A percentile compares a stretch with the other conserved stretches of the same genome.
These are phyloP conservation scores for Rallus crepitans DNA, from an alignment of 2,797 vertebrate genomes.

Conservation along the genomic window DNA sequence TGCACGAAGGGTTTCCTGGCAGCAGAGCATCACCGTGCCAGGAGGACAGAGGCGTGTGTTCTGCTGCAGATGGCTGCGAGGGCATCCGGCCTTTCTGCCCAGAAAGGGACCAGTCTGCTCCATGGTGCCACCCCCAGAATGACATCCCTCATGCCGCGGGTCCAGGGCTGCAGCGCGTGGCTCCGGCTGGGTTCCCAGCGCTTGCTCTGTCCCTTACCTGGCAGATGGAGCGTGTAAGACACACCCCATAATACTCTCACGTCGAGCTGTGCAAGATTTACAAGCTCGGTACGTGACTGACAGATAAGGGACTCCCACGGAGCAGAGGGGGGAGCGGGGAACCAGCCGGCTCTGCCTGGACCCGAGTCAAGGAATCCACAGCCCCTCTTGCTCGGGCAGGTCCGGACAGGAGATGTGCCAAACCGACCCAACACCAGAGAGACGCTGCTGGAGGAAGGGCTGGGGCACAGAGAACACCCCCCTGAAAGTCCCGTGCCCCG, in stretches of 20 bases:
- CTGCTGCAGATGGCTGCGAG: fast-evolving
- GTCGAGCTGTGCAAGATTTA: not conserved
- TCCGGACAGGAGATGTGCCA: constrained; percentile 60
- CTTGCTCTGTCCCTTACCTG: constrained; percentile 10
- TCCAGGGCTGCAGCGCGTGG: not conserved
- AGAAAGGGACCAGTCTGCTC: not conserved
- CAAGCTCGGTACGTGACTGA: constrained; percentile 37
- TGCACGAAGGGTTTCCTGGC: fast-evolving
- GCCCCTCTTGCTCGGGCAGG: constrained; percentile 75
- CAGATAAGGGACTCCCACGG: constrained; percentile 64
- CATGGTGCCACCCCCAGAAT: not conserved
- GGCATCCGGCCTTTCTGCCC: not conserved
- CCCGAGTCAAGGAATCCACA: constrained; percentile 78
- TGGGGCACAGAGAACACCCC: not conserved
- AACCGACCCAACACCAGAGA: not conserved
- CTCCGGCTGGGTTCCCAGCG: not conserved
- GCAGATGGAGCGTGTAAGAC: constrained; percentile 24
- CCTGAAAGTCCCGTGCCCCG: not conserved
- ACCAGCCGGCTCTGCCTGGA: constrained; percentile 65
- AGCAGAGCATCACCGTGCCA: fast-evolving
- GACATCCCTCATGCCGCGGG: fast-evolving
- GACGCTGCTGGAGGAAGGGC: not conserved
- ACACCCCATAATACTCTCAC: not conserved
- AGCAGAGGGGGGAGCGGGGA: constrained; percentile 26
- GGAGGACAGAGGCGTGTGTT: fast-evolving